Evolutionary conservation across 2,797 vertebrate species (phyloP), one percentile per base, ranked within the genome.

Genomic region (Leptodactylus fallax): DNA sequence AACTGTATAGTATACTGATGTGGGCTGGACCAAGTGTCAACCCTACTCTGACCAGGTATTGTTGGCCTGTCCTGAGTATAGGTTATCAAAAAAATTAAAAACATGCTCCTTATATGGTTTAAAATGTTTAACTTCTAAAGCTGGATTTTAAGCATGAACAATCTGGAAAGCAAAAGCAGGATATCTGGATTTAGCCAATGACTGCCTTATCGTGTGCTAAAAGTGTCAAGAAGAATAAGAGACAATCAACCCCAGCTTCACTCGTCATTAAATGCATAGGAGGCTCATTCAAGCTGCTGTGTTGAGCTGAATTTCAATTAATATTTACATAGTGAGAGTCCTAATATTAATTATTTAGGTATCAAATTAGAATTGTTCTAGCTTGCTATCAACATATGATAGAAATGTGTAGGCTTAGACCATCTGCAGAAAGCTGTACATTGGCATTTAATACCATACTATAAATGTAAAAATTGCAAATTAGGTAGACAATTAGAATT

Each of bases 301-400:
- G 71, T 47, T 77, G 86, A 74, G 80, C 71, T 83, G 86, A 23
- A 63, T 87, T 65, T 78, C 86, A 83, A 87, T 87, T 87, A 87
- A 83, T 49, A 82, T 78, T 25, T 25, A 67, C 58, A 56, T 21
- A 87, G 47, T 61, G 74, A 78, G 78, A 87, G 74, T 12, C 27
- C 58, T 77, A 49, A 27, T 27, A 87, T 87, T 67, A 77, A 83
- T 83, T 77, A 87, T 83, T 83, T 60, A 87, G 85, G 60, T 58
- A 45, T 61, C 81, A 23, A 56, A 80, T 80, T 56, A 61, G 58
- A 80, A 80, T 60, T 60, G 55, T 3, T 17, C 25, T 11, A 36
- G 36, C 8, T 56, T 60, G 55, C 8, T 58, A 10, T 79, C 13
- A 17, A 27, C 49, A 58, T 19, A 6, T 79, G 16, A 27, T 58